Base-by-base conservation (phyloP, 2,113 vertebrate species). In the Ceratotherium simum region DNA sequence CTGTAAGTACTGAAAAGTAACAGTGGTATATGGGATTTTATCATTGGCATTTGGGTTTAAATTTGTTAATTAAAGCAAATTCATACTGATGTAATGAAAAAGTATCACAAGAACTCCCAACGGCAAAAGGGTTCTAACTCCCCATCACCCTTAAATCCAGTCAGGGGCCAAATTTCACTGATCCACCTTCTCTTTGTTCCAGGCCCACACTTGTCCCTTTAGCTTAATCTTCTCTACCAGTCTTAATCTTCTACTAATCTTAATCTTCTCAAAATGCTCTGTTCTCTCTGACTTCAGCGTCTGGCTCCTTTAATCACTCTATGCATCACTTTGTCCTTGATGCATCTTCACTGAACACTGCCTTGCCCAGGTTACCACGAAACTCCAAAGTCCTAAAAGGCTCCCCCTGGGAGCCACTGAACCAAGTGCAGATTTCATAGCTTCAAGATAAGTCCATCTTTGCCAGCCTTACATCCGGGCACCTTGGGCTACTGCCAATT, bases 41-140 rank as follows among this genome's bases (percentile, higher is more conserved):
- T 65, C 48, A 72, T 65, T n/a, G 46, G 39, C 54, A 93, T 73
- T 42, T 56, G 33, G 33, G 39, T 54, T 94, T 84, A 8, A 8
- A 72, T 67, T 54, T 90, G 78, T 95, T 90, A 76, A 90, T 62
- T 54, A 62, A 79, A 92, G 75, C 25, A 79, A 85, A 72, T 76
- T 80, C 9, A 72, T 58, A 91, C 5, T 33, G 21, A 95, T 82
- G 65, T 33, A 42, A 82, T 46, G 23, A 72, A 92, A 91, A 96
- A 42, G 17, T 56, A 88, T 72, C 72, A 73, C 23, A 79, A 65
- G 75, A 73, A 83, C 12, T 78, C 92, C 48, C 27, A 70, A 16
- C 25, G 23, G 65, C 10, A 79, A 88, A 93, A 87, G 5, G 13
- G 20, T 51, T 62, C 16, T 36, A 31, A 79, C 7, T 67, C 20